Conservation (phyloP, 2,113 vertebrate genomes). For the Chionodraco myersi region DNA sequence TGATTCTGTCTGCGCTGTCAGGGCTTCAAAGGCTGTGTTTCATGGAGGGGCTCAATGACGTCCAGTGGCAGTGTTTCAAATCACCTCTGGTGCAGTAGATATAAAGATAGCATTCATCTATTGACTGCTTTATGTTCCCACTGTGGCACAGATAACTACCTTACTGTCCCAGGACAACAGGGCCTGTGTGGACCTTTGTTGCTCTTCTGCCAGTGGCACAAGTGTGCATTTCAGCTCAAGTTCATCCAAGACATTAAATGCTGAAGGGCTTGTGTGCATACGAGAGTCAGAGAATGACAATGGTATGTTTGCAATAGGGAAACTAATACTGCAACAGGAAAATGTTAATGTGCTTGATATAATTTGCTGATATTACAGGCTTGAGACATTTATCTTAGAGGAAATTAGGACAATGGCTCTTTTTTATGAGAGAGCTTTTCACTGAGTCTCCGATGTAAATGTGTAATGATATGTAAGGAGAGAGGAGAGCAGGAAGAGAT, state of each 20-base stretch:
- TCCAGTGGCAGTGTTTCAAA: conserved; percentile 79
- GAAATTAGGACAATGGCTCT: conserved; percentile 52
- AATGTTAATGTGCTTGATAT: conserved; percentile 52
- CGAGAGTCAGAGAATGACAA: conserved; percentile 42
- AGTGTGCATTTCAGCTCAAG: conserved; percentile 77
- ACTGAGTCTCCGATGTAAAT: conserved; percentile 38
- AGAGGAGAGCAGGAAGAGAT: conserved; percentile 42
- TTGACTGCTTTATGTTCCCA: conserved; percentile 78
- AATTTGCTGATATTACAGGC: conserved; percentile 50
- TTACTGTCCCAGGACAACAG: conserved; percentile 79
- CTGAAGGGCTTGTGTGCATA: conserved; percentile 60
- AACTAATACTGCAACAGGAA: conserved; percentile 58
- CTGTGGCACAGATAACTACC: conserved; percentile 78
- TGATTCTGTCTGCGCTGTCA: conserved; percentile 74
- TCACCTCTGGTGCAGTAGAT: conserved; percentile 81
- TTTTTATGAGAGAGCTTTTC: conserved; percentile 15
- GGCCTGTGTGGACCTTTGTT: conserved; percentile 78
- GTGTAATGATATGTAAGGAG: conserved; percentile 41
- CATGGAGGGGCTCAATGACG: conserved; percentile 69
- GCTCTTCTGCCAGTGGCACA: conserved; percentile 72
- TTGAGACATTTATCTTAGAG: conserved; percentile 42
- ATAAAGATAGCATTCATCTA: conserved; percentile 83
- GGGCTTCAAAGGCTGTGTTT: conserved; percentile 72
- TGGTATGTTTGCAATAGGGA: conserved; percentile 49
- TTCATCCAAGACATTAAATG: conserved; percentile 66